Evolutionary conservation across 2,888 invertebrate genomes (phyloP).

Genomic region (Branchinecta sandiegonensis): DNA sequence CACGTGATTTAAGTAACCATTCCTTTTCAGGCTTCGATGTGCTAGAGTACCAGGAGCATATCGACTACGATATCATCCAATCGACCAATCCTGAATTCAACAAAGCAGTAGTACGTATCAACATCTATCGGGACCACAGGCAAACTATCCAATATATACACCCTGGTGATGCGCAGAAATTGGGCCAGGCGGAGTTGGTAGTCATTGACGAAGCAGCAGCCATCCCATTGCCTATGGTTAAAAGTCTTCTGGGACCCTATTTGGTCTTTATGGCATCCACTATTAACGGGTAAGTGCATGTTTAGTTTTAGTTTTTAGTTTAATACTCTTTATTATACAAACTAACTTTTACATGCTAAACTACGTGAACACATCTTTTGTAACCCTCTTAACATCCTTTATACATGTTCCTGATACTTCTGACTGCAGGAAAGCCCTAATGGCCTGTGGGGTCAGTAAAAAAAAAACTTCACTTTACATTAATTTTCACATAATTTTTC

Average conservation of each 20-base stretch:
- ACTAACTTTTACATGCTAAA: too few relatives aligned
- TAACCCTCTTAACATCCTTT: too few relatives aligned
- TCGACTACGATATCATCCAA: constrained; percentile 83
- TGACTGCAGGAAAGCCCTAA: too few relatives aligned
- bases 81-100: constrained; percentile 93
- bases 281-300: constrained; percentile 56
- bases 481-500: too few relatives aligned
- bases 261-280: constrained; percentile 91
- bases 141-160: constrained; percentile 96
- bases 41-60: constrained; percentile 84
- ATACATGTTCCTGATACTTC: too few relatives aligned
- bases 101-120: constrained; percentile 85
- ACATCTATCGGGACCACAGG: constrained; percentile 72
- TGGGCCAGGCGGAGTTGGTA: constrained; percentile 84
- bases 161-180: constrained; percentile 70
- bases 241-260: constrained; percentile 74
- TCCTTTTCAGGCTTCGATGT: constrained; percentile 56
- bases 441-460: too few relatives aligned
- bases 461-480: too few relatives aligned
- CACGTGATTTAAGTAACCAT: too few relatives aligned
- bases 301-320: too few relatives aligned
- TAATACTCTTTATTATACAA: too few relatives aligned
- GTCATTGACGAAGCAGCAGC: constrained; percentile 98
- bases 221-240: constrained; percentile 84
- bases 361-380: too few relatives aligned